Conservation (phyloP, 1,140 invertebrate species). For the Portunus trituberculatus region DNA sequence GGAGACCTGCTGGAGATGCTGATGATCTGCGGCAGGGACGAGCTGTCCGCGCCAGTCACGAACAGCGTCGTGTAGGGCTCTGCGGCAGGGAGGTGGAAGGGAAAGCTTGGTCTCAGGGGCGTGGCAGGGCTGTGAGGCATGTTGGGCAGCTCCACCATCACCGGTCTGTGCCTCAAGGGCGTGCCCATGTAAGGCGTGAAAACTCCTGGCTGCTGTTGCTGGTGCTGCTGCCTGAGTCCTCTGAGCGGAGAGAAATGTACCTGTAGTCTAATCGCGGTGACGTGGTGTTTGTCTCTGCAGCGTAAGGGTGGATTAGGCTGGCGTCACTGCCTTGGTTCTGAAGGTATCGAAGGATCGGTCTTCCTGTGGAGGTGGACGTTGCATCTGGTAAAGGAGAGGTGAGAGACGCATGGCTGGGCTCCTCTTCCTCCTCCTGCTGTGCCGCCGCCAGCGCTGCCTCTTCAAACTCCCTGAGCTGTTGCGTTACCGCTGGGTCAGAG, state of each 20-base stretch:
- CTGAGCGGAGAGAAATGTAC: constrained; percentile 54
- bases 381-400: neutral
- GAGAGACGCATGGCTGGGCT: neutral
- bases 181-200: constrained; percentile 38
- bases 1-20: constrained; percentile 65
- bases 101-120: neutral
- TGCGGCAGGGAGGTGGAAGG: neutral
- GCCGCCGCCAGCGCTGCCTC: constrained; percentile 41
- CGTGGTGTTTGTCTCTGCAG: neutral
- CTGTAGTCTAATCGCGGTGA: constrained; percentile 28
- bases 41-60: constrained; percentile 60
- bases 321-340: neutral
- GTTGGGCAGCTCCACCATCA: constrained; percentile 19
- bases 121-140: neutral
- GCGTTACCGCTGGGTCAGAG: constrained; percentile 66
- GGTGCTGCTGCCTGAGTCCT: neutral
- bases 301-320: neutral
- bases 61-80: constrained; percentile 66
- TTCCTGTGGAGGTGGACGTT: constrained; percentile 12
- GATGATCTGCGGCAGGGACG: constrained; percentile 62
- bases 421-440: neutral
- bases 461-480: constrained; percentile 69
- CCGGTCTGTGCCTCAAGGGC: constrained; percentile 27
- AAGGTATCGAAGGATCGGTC: constrained; percentile 50
- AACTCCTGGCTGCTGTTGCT: neutral